Evolutionary conservation across 2,888 invertebrate species (phyloP), one percentile per base, ranked within the genome.

Genomic region (Chymomyza fuscimana): DNA sequence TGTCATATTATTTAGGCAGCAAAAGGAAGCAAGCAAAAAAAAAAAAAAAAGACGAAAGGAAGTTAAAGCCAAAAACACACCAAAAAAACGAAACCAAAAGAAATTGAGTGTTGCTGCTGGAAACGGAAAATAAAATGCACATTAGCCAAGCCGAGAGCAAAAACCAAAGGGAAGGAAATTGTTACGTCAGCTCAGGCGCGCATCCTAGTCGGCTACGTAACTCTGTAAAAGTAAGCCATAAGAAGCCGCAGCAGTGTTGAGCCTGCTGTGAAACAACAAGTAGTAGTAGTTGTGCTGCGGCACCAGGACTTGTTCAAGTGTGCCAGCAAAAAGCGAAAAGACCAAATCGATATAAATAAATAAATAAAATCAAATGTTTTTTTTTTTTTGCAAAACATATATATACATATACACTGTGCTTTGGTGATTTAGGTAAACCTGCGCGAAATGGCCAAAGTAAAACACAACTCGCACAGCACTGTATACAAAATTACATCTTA

Each of bases 121-220:
- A 63, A 78, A 74, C 80, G 83, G 80, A 85, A 89, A 87, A 89
- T 89, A 78, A 88, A 89, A 88, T 84, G 80, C 87, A 83, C 88
- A 89, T 89, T 87, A 87, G 82, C 75, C 67, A 63, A 66, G 65
- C 9, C 60, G 19, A 7, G 16, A 32, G 46, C 40, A 60, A 54
- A 61, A 36, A 72, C 75, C 40, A 29, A 67, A 72, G 77, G 80
- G 82, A 84, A 87, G 79, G 80, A 83, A 82, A 78, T 81, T 74
- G 80, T 80, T 85, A 80, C 80, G 78, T 78, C 77, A 84, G 75
- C 79, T 73, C 74, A 72, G 70, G 67, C 70, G 74, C 12, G 40
- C 40, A 46, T 46, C 40, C 40, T 46, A 46, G 40, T 10, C 12
- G 40, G 40, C 40, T 46, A 10, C 12, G 40, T 12, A 46, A 10